A percentile compares a stretch with the other conserved stretches of the same genome.
These are phyloP conservation scores for Nicator chloris DNA, from an alignment of 2,113 vertebrate species.

Conservation along the genomic window DNA sequence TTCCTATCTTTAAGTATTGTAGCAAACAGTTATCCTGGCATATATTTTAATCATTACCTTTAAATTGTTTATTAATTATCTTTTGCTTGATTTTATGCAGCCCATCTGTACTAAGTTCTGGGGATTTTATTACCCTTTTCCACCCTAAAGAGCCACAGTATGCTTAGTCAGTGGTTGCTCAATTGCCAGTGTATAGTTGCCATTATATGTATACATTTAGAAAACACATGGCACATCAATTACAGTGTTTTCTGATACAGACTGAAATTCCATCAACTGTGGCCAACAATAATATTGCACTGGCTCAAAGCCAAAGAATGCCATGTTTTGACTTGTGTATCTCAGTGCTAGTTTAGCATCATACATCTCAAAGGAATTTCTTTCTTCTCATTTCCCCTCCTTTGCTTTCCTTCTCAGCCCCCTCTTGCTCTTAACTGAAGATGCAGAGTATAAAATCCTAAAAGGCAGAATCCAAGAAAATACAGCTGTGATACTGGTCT, in stretches of 20 bases:
- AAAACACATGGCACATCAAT: conserved; percentile 48
- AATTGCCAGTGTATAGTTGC: neutral
- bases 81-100: neutral
- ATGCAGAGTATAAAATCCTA: neutral
- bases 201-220: conserved; percentile 25
- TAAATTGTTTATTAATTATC: neutral
- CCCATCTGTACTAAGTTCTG: neutral
- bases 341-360: conserved; percentile 62
- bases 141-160: neutral
- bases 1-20: neutral
- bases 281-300: conserved; percentile 74
- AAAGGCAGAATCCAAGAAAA: neutral
- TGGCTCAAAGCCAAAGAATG: conserved; percentile 68
- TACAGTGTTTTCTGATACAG: conserved; percentile 62
- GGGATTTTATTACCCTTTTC: neutral
- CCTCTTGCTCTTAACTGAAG: neutral
- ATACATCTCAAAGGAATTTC: conserved; percentile 52
- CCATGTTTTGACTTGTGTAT: conserved; percentile 68
- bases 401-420: neutral
- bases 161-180: neutral
- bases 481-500: neutral
- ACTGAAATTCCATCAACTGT: conserved; percentile 59
- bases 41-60: neutral
- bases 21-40: neutral
- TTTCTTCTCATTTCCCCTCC: neutral